Evolutionary conservation across 64 coral and sea anemone species (phyloP).

Genomic region (Actinia equina): DNA sequence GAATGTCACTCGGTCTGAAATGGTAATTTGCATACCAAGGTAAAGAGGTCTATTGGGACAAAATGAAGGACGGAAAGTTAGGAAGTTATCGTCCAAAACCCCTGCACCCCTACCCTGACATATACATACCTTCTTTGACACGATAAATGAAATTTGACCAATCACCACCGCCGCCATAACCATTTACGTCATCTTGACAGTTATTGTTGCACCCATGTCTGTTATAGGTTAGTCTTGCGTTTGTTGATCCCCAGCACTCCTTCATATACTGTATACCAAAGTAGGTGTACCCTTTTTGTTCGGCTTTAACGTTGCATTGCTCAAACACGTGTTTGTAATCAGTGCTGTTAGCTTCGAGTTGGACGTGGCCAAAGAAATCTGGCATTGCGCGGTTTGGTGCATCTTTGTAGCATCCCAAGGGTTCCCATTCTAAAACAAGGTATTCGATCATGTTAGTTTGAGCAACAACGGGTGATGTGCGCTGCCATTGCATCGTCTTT

Average conservation of each 20-base stretch:
- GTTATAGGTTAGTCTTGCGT: neutral
- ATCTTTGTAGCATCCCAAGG: neutral
- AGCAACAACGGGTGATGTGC: too few relatives aligned
- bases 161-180: neutral
- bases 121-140: neutral
- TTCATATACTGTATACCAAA: slow-evolving; percentile 5
- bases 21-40: too few relatives aligned
- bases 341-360: neutral
- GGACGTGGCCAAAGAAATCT: neutral
- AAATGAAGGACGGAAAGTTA: too few relatives aligned
- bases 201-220: slow-evolving; percentile 11
- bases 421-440: neutral
- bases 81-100: too few relatives aligned
- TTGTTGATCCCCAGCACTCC: slow-evolving; percentile 4
- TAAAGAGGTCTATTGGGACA: too few relatives aligned
- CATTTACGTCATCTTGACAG: neutral
- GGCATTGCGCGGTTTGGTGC: neutral
- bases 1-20: too few relatives aligned
- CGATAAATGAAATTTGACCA: slow-evolving; percentile 8
- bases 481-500: too few relatives aligned
- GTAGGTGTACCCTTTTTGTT: neutral
- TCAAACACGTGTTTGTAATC: neutral
- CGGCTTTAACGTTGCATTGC: neutral
- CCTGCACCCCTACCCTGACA: too few relatives aligned
- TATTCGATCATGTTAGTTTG: neutral